These are phyloP conservation scores for Neoitamus cyanurus DNA, from an alignment of 2,888 invertebrate genomes.

Conservation along the genomic window DNA sequence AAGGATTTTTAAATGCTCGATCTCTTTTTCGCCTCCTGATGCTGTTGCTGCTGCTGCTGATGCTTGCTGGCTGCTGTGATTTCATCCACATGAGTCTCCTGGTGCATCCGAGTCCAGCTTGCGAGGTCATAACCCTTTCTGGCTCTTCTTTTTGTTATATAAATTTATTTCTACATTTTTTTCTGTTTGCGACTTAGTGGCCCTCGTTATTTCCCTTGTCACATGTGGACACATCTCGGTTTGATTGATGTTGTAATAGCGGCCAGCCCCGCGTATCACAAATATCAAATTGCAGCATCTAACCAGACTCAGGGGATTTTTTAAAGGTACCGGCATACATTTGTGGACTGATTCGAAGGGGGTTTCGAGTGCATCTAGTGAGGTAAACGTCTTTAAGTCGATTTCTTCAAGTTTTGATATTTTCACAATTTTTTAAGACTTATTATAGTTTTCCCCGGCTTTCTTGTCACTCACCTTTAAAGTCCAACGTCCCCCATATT, in stretches of 20 bases:
- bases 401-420: no score
- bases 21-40: background rate
- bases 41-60: background rate
- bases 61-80: background rate
- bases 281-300: conserved; percentile 19
- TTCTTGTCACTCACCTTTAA: no score
- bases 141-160: background rate
- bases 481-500: no score
- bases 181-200: background rate
- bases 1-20: background rate
- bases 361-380: no score
- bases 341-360: no score
- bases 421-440: no score
- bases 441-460: no score
- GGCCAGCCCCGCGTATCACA: background rate
- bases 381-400: no score
- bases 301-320: no score
- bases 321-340: no score
- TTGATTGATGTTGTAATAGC: conserved; percentile 32
- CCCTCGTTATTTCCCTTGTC: background rate
- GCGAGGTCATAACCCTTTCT: conserved; percentile 23
- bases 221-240: conserved; percentile 12
- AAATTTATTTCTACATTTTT: background rate
- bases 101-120: background rate
- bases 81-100: background rate